phyloP scores from a whole-genome alignment of 2,113 vertebrate genomes.

The Stegostoma tigrinum region DNA sequence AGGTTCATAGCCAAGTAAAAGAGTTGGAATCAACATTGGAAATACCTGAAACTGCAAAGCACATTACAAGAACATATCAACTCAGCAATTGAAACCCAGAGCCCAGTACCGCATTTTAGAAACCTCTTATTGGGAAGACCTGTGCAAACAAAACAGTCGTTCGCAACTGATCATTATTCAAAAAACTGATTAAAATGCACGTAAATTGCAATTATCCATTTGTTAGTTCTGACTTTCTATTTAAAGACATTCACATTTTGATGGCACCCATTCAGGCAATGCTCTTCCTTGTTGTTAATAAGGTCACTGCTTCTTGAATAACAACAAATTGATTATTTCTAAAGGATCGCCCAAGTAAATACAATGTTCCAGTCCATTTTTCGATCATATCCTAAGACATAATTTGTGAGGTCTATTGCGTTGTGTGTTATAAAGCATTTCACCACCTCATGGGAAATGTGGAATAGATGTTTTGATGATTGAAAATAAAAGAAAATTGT shows the following conservation, averaged over 20 bases:
- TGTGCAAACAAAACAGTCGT: not conserved
- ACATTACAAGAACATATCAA: not conserved
- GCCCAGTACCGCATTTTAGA: not conserved
- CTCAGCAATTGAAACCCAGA: not conserved
- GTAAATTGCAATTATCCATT: constrained; percentile 6
- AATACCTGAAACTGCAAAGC: not conserved
- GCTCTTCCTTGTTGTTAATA: not conserved
- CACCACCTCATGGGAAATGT: not conserved
- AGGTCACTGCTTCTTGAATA: not conserved
- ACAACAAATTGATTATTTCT: not conserved
- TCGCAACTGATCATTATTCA: not conserved
- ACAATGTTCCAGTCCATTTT: not conserved
- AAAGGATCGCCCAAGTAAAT: not conserved
- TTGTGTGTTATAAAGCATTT: not conserved
- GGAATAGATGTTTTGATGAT: not conserved
- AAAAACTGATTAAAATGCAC: not conserved
- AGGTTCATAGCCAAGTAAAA: not conserved
- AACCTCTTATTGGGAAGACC: not conserved
- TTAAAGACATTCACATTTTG: not conserved
- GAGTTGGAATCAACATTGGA: not conserved
- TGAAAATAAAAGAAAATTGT: not conserved
- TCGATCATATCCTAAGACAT: not conserved
- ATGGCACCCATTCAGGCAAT: not conserved
- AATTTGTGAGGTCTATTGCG: not conserved
- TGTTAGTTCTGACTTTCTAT: not conserved